A percentile compares a stretch with the other conserved stretches of the same genome.
These are phyloP conservation scores for Corapipo altera DNA, from an alignment of 2,113 vertebrate species.

Conservation along the genomic window DNA sequence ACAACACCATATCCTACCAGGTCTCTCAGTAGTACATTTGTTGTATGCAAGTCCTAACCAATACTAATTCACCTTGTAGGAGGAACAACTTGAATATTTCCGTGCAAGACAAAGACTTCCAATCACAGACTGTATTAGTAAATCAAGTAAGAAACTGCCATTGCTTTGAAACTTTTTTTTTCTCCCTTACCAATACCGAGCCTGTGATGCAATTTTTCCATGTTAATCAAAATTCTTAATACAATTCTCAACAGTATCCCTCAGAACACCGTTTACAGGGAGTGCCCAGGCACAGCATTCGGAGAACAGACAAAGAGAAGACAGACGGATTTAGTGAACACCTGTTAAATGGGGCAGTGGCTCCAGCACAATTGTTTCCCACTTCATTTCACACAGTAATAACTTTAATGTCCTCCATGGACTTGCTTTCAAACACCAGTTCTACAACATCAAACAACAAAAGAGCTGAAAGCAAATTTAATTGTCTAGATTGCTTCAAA, in stretches of 20 bases:
- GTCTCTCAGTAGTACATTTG: not conserved
- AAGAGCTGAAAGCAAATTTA: slow-evolving; percentile 26
- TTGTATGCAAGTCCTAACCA: not conserved
- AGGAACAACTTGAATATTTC: slow-evolving; percentile 9
- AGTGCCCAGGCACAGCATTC: not conserved
- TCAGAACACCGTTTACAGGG: not conserved
- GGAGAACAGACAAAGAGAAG: not conserved
- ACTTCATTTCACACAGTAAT: slow-evolving; percentile 67
- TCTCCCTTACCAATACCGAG: not conserved
- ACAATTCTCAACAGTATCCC: not conserved
- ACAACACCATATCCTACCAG: not conserved
- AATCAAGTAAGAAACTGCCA: not conserved
- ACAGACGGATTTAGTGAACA: slow-evolving; percentile 55
- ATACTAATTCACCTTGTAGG: not conserved
- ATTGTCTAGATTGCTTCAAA: not conserved
- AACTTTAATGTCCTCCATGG: slow-evolving; percentile 28
- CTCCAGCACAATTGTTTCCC: slow-evolving; percentile 52
- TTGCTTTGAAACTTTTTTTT: not conserved
- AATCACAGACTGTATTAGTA: not conserved
- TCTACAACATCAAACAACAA: slow-evolving; percentile 14
- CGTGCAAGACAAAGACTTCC: slow-evolving; percentile 1
- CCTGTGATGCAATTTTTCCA: not conserved
- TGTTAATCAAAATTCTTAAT: not conserved
- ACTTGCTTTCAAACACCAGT: not conserved
- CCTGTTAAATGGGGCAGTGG: slow-evolving; percentile 52